Evolutionary conservation across 2,797 vertebrate species (phyloP).

Genomic region (Poeciliopsis gracilis): DNA sequence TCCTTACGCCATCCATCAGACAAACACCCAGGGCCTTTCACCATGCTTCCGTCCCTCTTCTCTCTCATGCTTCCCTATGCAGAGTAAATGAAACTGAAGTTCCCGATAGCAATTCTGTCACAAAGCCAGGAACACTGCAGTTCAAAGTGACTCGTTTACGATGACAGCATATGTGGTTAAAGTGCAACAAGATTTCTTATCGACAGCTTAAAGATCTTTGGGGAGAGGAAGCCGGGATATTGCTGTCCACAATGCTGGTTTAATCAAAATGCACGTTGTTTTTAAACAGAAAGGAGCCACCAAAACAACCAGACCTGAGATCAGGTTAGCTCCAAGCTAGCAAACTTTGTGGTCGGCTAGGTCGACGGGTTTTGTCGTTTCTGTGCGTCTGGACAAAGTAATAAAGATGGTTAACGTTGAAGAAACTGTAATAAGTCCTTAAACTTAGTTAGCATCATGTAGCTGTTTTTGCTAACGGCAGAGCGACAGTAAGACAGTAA

Average conservation of each 20-base stretch:
- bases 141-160: not conserved
- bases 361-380: fast-evolving
- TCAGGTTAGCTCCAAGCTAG: conserved; percentile 22
- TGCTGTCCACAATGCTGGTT: not conserved
- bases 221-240: not conserved
- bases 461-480: conserved; percentile 44
- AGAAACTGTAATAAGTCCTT: not conserved
- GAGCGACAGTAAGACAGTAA: not conserved
- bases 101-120: fast-evolving
- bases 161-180: not conserved
- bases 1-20: conserved; percentile 91
- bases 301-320: not conserved
- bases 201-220: not conserved
- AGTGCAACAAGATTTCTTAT: not conserved
- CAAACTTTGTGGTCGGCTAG: not conserved
- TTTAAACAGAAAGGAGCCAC: not conserved
- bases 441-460: not conserved
- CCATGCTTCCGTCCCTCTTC: conserved; percentile 82
- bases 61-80: conserved; percentile 89
- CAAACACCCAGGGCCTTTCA: conserved; percentile 83
- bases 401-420: not conserved
- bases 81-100: conserved; percentile 35
- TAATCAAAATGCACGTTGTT: not conserved
- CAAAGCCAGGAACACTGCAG: not conserved
- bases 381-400: not conserved